phyloP scores from a whole-genome alignment of 2,888 invertebrate species.

The Anticlea derivata region DNA sequence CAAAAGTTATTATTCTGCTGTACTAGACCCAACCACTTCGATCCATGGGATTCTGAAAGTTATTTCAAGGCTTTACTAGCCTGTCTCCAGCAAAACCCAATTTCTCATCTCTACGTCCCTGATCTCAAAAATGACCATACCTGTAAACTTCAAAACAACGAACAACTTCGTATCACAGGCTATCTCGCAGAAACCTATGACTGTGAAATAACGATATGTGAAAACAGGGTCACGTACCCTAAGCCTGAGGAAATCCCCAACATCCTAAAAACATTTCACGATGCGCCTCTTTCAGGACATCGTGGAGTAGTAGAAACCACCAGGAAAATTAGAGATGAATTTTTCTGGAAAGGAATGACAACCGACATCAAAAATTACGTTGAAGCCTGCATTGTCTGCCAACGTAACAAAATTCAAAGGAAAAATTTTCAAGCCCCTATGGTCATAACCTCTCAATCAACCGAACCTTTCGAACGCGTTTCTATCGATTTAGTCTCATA shows the following conservation, averaged over 20 bases:
- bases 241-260: constrained; percentile 38
- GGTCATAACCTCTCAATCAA: constrained; percentile 46
- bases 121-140: constrained; percentile 37
- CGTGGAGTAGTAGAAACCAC: constrained; percentile 45
- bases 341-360: constrained; percentile 48
- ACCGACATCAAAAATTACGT: constrained; percentile 43
- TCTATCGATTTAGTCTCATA: constrained; percentile 47
- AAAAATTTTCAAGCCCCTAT: constrained; percentile 46
- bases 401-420: constrained; percentile 45
- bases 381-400: constrained; percentile 39
- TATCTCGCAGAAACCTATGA: constrained; percentile 42
- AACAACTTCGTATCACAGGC: constrained; percentile 40
- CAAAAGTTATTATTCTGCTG: constrained; percentile 35
- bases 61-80: constrained; percentile 43
- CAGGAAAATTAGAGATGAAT: constrained; percentile 43
- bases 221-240: constrained; percentile 37
- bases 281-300: constrained; percentile 45
- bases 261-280: constrained; percentile 44
- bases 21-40: constrained; percentile 36
- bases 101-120: constrained; percentile 35
- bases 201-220: constrained; percentile 40
- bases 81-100: constrained; percentile 38
- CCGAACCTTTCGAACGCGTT: constrained; percentile 47
- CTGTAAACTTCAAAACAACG: constrained; percentile 23
- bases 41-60: constrained; percentile 44